phyloP scores from a whole-genome alignment of 1,140 invertebrate species.

The Drusus annulatus region DNA sequence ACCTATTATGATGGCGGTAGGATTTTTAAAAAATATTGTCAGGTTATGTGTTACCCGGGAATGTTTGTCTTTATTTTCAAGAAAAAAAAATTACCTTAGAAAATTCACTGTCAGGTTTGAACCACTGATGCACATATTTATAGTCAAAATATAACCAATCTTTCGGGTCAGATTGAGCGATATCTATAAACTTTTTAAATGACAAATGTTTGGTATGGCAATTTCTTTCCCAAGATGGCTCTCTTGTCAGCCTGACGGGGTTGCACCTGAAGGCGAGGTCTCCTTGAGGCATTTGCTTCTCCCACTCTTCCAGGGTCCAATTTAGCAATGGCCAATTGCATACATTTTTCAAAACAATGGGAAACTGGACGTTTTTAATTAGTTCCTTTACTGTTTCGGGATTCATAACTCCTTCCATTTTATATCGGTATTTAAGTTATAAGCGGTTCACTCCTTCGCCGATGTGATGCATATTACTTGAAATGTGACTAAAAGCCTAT shows the following conservation, averaged over 20 bases:
- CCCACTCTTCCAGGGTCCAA: slow-evolving; percentile 71
- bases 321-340: slow-evolving; percentile 63
- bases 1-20: too few relatives aligned
- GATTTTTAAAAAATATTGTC: too few relatives aligned
- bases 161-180: slow-evolving; percentile 61
- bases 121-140: slow-evolving; percentile 84
- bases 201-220: slow-evolving; percentile 73
- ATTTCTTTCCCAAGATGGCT: slow-evolving; percentile 84
- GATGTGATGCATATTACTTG: neutral
- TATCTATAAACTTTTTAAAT: slow-evolving; percentile 77
- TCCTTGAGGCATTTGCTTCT: slow-evolving; percentile 65
- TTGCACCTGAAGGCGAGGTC: slow-evolving; percentile 68
- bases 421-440: neutral
- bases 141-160: slow-evolving; percentile 90
- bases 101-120: slow-evolving; percentile 75
- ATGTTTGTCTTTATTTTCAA: too few relatives aligned
- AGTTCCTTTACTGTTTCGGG: slow-evolving; percentile 28
- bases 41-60: too few relatives aligned
- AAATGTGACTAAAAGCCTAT: neutral
- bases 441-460: neutral
- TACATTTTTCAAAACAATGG: slow-evolving; percentile 51
- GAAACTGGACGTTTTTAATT: slow-evolving; percentile 38
- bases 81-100: slow-evolving; percentile 51
- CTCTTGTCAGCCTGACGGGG: slow-evolving; percentile 65
- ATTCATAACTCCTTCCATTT: slow-evolving; percentile 18